phyloP scores from a whole-genome alignment of 2,888 invertebrate species.

The Cephus rjabovi region DNA sequence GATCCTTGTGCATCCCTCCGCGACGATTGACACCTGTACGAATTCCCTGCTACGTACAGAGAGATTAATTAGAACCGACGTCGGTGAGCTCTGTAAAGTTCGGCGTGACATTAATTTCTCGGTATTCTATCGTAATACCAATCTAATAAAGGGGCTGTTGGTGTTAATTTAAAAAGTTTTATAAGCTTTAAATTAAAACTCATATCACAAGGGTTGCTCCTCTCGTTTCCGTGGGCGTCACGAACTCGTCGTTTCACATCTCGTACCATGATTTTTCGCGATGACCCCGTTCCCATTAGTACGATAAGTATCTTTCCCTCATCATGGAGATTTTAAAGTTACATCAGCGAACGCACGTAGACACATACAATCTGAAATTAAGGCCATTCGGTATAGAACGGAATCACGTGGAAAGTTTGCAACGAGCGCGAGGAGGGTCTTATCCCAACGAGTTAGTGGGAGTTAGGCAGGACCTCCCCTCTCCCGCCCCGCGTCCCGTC shows the following conservation, averaged over 20 bases:
- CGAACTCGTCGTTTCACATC: background rate
- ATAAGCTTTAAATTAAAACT: conserved; percentile 27
- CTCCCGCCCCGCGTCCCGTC: background rate
- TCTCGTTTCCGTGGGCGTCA: background rate
- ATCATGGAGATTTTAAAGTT: conserved; percentile 3
- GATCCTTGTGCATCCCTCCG: background rate
- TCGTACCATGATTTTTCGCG: background rate
- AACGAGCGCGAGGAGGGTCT: background rate
- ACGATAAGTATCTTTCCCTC: conserved; percentile 3
- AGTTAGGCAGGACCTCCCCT: no score
- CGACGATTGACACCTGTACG: background rate
- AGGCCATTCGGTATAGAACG: background rate
- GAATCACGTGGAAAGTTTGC: background rate
- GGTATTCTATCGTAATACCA: conserved; percentile 17
- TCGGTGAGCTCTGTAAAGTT: background rate
- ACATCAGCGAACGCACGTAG: background rate
- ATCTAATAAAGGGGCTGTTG: conserved; percentile 18
- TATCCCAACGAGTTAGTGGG: background rate
- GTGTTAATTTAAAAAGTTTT: conserved; percentile 29
- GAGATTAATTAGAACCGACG: background rate
- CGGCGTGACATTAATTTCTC: conserved; percentile 4
- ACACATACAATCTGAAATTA: background rate
- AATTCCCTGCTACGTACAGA: background rate
- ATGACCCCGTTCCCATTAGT: background rate
- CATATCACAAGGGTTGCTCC: background rate